A percentile compares a stretch with the other conserved stretches of the same genome.
Evolutionary conservation across 2,113 vertebrate genomes (phyloP).

Genomic region (Hyaena hyaena): DNA sequence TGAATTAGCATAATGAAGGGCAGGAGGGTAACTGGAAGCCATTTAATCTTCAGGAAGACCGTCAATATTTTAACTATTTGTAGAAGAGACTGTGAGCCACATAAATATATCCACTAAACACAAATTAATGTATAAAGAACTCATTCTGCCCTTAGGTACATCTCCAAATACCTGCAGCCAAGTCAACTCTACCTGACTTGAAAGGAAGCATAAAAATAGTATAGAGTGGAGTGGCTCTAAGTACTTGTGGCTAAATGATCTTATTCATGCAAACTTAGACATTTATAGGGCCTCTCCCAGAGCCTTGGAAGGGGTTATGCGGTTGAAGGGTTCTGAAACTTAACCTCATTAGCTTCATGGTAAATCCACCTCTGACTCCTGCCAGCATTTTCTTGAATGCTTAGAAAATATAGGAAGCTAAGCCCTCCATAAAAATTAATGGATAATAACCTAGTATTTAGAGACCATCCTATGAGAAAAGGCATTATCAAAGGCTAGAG

Average conservation of each 20-base stretch:
- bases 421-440: background rate
- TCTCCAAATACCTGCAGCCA: background rate
- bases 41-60: background rate
- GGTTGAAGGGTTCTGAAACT: background rate
- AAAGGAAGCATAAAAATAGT: background rate
- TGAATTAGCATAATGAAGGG: background rate
- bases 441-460: background rate
- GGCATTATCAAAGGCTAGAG: background rate
- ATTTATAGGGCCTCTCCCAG: background rate
- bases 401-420: background rate
- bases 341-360: background rate
- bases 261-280: background rate
- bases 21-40: background rate
- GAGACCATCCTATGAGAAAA: background rate
- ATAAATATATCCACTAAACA: background rate
- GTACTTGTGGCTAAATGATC: background rate
- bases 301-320: background rate
- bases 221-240: background rate
- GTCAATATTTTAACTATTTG: background rate
- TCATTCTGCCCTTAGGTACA: background rate
- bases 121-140: background rate
- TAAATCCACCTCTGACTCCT: background rate
- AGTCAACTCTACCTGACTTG: background rate
- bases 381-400: background rate
- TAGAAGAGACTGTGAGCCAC: background rate